These are phyloP conservation scores for Cheilosia scutellata DNA, from an alignment of 2,888 invertebrate species.

Conservation along the genomic window DNA sequence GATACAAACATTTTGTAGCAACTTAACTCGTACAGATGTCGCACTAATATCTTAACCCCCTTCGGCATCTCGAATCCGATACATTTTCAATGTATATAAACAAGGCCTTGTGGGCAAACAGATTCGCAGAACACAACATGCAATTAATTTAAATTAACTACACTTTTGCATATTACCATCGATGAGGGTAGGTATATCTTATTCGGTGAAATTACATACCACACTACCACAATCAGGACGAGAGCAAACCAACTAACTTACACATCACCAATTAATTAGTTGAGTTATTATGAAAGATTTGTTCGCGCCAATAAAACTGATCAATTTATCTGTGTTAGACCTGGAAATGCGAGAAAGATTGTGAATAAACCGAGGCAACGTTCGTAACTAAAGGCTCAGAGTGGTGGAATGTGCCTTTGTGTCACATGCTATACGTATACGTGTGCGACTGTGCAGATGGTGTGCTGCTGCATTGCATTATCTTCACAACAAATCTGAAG, in stretches of 20 bases:
- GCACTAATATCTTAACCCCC: constrained; percentile 68
- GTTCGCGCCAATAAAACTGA: constrained; percentile 75
- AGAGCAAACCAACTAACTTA: constrained; percentile 55
- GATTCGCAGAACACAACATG: constrained; percentile 72
- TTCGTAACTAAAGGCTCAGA: constrained; percentile 5
- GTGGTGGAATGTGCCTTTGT: constrained; percentile 51
- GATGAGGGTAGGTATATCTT: constrained; percentile 7
- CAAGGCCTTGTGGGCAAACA: constrained; percentile 56
- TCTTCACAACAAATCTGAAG: constrained; percentile 22
- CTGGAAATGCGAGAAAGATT: constrained; percentile 49
- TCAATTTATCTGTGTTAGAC: constrained; percentile 73
- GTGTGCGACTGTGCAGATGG: constrained; percentile 23
- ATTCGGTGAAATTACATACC: constrained; percentile 53
- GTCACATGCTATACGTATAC: constrained; percentile 37
- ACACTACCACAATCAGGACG: constrained; percentile 2
- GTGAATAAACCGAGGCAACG: constrained; percentile 3
- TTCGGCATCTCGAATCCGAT: constrained; percentile 15
- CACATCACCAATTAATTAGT: constrained; percentile 76
- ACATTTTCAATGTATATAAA: constrained; percentile 21
- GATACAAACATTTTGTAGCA: constrained; percentile 33
- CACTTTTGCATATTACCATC: constrained; percentile 69
- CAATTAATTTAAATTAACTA: constrained; percentile 76
- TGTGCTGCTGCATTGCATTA: constrained; percentile 38
- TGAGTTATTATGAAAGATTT: constrained; percentile 76
- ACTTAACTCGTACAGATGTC: constrained; percentile 65